Conservation (phyloP, 2,888 invertebrate genomes). For the Meandrusa payeni region DNA sequence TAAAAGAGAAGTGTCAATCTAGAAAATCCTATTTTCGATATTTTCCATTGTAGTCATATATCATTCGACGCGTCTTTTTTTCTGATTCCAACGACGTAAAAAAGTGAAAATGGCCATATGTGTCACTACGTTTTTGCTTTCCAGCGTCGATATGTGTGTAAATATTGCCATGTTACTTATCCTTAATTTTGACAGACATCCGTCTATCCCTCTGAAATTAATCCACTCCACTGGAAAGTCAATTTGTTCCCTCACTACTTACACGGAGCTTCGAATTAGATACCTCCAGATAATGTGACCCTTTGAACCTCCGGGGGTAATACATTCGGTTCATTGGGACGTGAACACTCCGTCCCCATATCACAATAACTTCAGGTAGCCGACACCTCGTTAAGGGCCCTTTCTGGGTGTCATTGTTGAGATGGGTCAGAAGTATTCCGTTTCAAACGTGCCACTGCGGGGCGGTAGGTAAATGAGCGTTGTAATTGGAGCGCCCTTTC, state of each 20-base stretch:
- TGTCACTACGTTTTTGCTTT: too few species aligned
- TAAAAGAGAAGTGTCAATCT: too few species aligned
- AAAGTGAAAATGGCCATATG: too few species aligned
- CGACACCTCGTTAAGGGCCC: slow-evolving; percentile 70
- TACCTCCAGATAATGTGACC: slow-evolving; percentile 21
- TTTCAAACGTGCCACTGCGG: slow-evolving; percentile 58
- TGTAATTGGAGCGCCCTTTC: slow-evolving; percentile 22
- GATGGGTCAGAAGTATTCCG: slow-evolving; percentile 58
- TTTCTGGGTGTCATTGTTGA: slow-evolving; percentile 64
- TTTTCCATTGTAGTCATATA: too few species aligned
- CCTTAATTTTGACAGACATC: too few species aligned
- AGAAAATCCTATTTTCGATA: too few species aligned
- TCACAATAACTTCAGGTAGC: slow-evolving; percentile 71
- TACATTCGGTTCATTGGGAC: slow-evolving; percentile 55
- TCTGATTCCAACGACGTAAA: too few species aligned
- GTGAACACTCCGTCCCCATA: slow-evolving; percentile 67
- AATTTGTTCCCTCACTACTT: slow-evolving; percentile 9
- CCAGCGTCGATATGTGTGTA: too few species aligned
- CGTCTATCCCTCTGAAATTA: slow-evolving; percentile 9
- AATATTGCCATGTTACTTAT: too few species aligned
- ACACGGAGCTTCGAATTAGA: slow-evolving; percentile 8
- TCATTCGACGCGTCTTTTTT: too few species aligned
- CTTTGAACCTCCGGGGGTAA: slow-evolving; percentile 28
- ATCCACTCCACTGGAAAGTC: slow-evolving; percentile 14
- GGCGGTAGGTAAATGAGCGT: slow-evolving; percentile 43